Conservation (phyloP, 2,113 vertebrate genomes). For the Ammospiza nelsoni region DNA sequence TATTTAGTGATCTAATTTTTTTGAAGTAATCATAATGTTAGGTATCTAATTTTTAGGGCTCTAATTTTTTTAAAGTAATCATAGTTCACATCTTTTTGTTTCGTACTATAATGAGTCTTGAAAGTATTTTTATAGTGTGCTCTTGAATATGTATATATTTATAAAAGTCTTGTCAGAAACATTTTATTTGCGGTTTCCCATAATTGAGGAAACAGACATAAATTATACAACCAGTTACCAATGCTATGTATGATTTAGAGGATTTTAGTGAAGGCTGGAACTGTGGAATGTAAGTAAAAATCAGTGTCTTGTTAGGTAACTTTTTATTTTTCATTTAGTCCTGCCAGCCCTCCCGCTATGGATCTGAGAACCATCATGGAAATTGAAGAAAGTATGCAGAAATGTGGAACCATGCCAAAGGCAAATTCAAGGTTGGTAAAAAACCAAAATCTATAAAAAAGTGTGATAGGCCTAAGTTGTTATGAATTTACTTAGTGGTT, state of each 20-base stretch:
- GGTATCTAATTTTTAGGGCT: neutral
- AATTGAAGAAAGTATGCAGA: constrained; percentile 90
- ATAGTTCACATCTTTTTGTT: constrained; percentile 22
- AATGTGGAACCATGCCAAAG: constrained; percentile 84
- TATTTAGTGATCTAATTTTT: constrained; percentile 18
- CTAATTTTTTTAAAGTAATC: constrained; percentile 5
- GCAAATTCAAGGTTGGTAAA: constrained; percentile 78
- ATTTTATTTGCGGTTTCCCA: constrained; percentile 63
- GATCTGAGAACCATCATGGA: constrained; percentile 97
- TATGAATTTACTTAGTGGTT: constrained; percentile 39
- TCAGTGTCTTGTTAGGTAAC: constrained; percentile 50
- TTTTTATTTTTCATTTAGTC: constrained; percentile 72
- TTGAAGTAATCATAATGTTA: neutral
- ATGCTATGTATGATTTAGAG: constrained; percentile 46
- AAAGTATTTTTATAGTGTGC: constrained; percentile 38
- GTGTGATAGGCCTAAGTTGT: neutral
- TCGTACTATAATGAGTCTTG: neutral
- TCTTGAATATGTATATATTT: constrained; percentile 42
- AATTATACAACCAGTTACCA: constrained; percentile 55
- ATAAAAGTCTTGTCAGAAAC: constrained; percentile 50
- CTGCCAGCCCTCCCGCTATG: constrained; percentile 84
- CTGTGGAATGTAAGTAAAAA: constrained; percentile 50
- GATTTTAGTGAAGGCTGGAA: constrained; percentile 44
- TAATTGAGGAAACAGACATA: constrained; percentile 62
- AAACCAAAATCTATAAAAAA: constrained; percentile 51